Base-by-base conservation (phyloP, 2,113 vertebrate genomes). In the Periophthalmus modestus region DNA sequence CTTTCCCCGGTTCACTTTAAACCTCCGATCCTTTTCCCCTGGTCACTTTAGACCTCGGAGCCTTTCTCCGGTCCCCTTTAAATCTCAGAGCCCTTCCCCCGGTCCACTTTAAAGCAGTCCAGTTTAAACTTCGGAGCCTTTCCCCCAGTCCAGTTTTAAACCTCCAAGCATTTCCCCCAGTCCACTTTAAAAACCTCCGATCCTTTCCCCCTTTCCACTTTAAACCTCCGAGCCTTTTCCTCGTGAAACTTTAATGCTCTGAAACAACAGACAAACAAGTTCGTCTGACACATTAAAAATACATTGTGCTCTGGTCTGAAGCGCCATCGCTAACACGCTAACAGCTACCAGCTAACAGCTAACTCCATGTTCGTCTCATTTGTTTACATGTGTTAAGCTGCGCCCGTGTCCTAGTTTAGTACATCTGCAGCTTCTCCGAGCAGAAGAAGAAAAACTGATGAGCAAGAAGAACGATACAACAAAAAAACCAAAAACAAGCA, bases 251-350 rank as follows among this genome's bases (percentile, higher is more conserved):
- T 62, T 62, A 39, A 65, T 36, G 34, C 6, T 1, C 19, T 43
- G 62, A 39, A 65, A 65, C 62, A 39, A 65, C 62, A 18, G 33
- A 65, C 62, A 43, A 65, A 65, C 62, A 65, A 65, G 62, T 39
- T 39, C 39, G 34, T 19, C 33, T 10, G 34, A 43, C 34, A 43
- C 62, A 65, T 65, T 39, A 65, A 65, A 65, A n/a, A 39, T 43
- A 19, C 34, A 65, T 36, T 19, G 0, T 65, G 15, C 33, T 39
- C 34, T 21, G 62, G 62, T 39, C 59, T 62, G 18, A 62, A 62
- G 59, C 62, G 43, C 23, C 3, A 13, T 65, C 33, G 18, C 34
- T 21, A 65, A 43, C 33, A 9, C 62, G 21, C 62, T n/a, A 10
- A 28, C 28, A 28, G 28, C 1, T 28, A 28, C 1, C 28, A 2